phyloP scores from a whole-genome alignment of 2,113 vertebrate species.

The Megaceryle torquata region DNA sequence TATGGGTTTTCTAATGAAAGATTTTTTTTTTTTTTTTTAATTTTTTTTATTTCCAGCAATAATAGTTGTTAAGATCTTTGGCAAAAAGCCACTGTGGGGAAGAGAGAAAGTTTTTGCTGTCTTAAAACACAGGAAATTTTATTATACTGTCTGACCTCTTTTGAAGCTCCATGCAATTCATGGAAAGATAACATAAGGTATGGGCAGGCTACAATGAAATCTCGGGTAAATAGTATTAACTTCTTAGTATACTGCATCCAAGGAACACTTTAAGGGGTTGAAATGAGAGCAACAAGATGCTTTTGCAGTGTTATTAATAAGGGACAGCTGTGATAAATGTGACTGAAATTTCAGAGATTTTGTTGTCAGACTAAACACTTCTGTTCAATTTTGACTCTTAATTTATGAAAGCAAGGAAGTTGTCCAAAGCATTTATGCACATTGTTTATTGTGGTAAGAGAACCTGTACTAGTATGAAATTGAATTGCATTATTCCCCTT shows the following conservation, averaged over 20 bases:
- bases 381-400: neutral
- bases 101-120: neutral
- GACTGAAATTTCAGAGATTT: neutral
- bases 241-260: neutral
- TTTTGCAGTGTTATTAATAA: neutral
- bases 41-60: neutral
- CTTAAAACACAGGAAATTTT: neutral
- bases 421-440: neutral
- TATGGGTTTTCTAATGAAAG: neutral
- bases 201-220: neutral
- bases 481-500: neutral
- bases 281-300: neutral
- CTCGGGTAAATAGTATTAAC: neutral
- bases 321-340: neutral
- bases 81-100: neutral
- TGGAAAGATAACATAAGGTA: neutral
- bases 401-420: neutral
- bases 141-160: neutral
- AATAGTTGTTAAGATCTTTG: neutral
- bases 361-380: neutral
- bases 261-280: neutral
- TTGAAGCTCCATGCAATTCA: neutral
- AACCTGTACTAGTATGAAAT: neutral
- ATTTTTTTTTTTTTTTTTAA: neutral
- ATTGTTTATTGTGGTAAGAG: neutral